Evolutionary conservation across 2,888 invertebrate genomes (phyloP).

Genomic region (Heterodera filipjevi): DNA sequence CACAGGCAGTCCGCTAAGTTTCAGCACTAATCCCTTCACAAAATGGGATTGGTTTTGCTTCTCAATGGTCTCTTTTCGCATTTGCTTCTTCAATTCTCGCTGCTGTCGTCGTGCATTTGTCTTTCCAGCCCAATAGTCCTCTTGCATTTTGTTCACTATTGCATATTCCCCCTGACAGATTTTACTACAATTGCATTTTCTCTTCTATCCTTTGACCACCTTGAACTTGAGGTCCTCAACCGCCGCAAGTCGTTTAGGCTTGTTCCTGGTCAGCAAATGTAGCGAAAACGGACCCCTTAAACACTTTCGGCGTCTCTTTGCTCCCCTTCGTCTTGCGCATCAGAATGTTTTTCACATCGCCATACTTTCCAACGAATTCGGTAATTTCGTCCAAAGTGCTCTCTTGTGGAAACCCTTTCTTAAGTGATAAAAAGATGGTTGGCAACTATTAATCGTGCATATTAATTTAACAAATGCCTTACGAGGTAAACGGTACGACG

Average conservation of each 20-base stretch:
- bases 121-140: constrained; percentile 58
- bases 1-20: constrained; percentile 48
- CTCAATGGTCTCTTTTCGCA: constrained; percentile 21
- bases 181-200: constrained; percentile 57
- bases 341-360: constrained; percentile 75
- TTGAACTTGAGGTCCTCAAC: constrained; percentile 24
- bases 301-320: constrained; percentile 35
- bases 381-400: constrained; percentile 75
- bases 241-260: constrained; percentile 78
- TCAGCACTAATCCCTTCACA: constrained; percentile 57
- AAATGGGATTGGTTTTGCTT: constrained; percentile 43
- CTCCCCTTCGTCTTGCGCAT: constrained; percentile 64
- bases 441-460: neutral
- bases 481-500: constrained; percentile 71
- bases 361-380: constrained; percentile 76
- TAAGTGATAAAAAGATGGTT: constrained; percentile 6
- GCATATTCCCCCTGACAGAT: constrained; percentile 8
- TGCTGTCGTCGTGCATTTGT: constrained; percentile 45
- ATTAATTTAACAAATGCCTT: no score
- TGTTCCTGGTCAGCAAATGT: constrained; percentile 81
- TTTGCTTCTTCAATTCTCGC: constrained; percentile 44
- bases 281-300: constrained; percentile 85
- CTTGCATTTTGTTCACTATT: constrained; percentile 51
- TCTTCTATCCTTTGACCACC: constrained; percentile 72
- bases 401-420: constrained; percentile 70